A percentile compares a stretch with the other conserved stretches of the same genome.
phyloP scores from a whole-genome alignment of 2,888 invertebrate genomes.

The Drosophila testacea region DNA sequence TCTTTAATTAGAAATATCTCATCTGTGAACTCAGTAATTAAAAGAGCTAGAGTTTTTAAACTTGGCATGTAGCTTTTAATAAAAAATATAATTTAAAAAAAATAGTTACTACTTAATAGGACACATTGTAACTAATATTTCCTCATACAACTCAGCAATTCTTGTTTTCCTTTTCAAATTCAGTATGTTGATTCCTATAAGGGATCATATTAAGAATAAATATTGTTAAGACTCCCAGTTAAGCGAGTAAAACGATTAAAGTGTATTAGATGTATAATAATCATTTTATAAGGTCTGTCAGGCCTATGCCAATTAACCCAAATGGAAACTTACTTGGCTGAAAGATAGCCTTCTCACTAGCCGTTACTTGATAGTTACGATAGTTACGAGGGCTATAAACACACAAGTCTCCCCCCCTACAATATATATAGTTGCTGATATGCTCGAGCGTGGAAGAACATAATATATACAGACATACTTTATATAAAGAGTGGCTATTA shows the following conservation, averaged over 20 bases:
- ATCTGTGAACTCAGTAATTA: not conserved
- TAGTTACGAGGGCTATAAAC: conserved; percentile 24
- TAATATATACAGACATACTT: not conserved
- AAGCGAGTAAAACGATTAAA: conserved; percentile 16
- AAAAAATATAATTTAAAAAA: too few species aligned
- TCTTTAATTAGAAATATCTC: too few species aligned
- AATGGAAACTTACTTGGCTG: conserved; percentile 16
- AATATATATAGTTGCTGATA: conserved; percentile 3
- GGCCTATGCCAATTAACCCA: conserved; percentile 43
- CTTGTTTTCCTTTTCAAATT: not conserved
- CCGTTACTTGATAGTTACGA: conserved; percentile 25
- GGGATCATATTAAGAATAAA: conserved; percentile 2
- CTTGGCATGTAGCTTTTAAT: too few species aligned
- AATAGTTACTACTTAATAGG: too few species aligned
- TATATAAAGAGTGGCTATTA: not conserved
- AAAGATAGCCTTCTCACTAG: conserved; percentile 1
- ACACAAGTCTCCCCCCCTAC: not conserved
- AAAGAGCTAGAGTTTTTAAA: not conserved
- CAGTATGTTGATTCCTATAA: not conserved
- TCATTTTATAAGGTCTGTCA: conserved; percentile 23
- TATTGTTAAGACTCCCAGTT: not conserved
- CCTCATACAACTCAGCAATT: not conserved
- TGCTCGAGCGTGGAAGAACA: not conserved
- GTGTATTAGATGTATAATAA: conserved; percentile 9
- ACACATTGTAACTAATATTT: not conserved